Evolutionary conservation across 2,113 vertebrate species (phyloP), one percentile per base, ranked within the genome.

Genomic region (Periophthalmodon schlosseri): DNA sequence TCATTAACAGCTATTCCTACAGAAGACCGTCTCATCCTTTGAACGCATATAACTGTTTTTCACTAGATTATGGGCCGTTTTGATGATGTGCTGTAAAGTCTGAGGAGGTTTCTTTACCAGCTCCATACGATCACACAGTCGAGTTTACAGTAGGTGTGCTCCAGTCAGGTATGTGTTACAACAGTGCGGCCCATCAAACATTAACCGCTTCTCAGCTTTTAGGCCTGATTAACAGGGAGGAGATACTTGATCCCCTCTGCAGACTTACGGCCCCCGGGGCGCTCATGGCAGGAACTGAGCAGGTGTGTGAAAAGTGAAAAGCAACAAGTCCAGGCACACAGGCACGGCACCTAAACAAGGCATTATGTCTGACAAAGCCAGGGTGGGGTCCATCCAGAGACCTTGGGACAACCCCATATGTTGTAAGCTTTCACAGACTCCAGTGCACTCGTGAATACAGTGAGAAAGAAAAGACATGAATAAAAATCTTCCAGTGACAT

Each of bases 301-400:
- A 92, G 90, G 91, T 92, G 91, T 86, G 84, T 87, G 33, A 73
- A 85, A 87, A 85, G 84, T 81, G 66, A 88, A 84, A 88, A 64
- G 69, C n/a, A 79, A 86, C 91, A 91, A 87, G 91, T 89, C 15
- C 16, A 77, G 89, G 80, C 92, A 91, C 12, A 74, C 16, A 76
- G 88, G 79, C 92, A 91, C 9, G 73, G 80, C 39, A 0, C 76
- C n/a, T 18, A 70, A 79, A 70, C 58, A 75, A 68, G 79, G 71
- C 61, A 77, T 84, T 86, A 72, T 50, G 71, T 15, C 69, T 23
- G 49, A 77, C 82, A 80, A 81, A 77, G 68, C 57, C 79, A 84
- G 84, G 88, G 82, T 86, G 85, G 77, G 82, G 78, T 74, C 36
- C 33, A 14, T 75, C 11, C 56, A 39, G 79, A 82, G 79, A 80